Base-by-base conservation (phyloP, 1,140 invertebrate species). In the Solenopsis invicta region DNA sequence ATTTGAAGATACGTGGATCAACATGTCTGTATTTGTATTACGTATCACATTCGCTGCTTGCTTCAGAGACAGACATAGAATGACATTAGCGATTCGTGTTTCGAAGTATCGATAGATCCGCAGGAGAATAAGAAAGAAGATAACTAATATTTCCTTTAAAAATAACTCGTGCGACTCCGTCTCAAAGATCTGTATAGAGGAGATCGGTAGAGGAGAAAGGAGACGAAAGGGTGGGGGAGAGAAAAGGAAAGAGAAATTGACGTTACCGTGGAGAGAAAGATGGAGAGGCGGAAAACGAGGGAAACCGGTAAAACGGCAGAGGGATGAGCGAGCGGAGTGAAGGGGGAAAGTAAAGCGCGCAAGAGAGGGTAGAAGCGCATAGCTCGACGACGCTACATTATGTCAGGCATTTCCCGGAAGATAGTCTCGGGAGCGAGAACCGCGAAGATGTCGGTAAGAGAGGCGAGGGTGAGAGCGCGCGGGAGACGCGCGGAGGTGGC, bases 331-430 rank as follows among this genome's bases (percentile, higher is more conserved):
- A 8, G 41, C 21, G 21, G 61, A 41, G 34, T 5, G 80, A 56
- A 21, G 37, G 18, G 29, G 66, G 50, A n/a, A n/a, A n/a, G 6
- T 6, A 52, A 34, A 45, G 54, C 6, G 41, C 3, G 34, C 41
- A 18, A 48, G n/a, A 41, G 12, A 45, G 34, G 29, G 29, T 16
- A n/a, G 61, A 48, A 59, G 82, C 72, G 75, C 64, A 74, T 80
- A 77, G 62, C 59, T 66, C 80, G 89, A 88, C 77, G 86, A 75
- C 62, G 85, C 69, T 92, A 92, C 88, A 90, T 92, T 92, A 91
- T 82, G 90, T 87, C 86, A 80, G 88, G 87, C 87, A 91, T 92
- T 91, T 89, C 80, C 89, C 66, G 72, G 86, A 91, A 91, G 90
- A 91, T 85, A 91, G 87, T 90, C 76, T 75, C 87, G 37, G 85